Evolutionary conservation across 2,113 vertebrate species (phyloP).

Genomic region (Dicentrarchus labrax): DNA sequence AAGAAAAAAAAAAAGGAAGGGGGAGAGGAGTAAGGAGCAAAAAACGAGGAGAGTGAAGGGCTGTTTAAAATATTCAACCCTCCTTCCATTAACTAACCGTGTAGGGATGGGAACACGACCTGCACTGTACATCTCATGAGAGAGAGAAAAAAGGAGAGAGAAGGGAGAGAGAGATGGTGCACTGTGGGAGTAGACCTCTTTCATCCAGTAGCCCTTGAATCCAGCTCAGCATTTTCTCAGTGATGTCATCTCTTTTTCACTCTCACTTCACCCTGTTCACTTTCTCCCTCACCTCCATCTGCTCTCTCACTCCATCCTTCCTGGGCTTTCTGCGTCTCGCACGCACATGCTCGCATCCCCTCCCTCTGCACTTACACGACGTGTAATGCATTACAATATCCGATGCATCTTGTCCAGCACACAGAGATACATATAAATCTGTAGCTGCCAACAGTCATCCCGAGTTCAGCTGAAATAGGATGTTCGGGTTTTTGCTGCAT

Average conservation of each 20-base stretch:
- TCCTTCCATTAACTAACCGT: constrained; percentile 81
- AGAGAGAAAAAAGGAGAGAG: constrained; percentile 33
- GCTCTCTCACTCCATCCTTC: constrained; percentile 59
- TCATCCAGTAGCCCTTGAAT: constrained; percentile 74
- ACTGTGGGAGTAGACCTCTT: constrained; percentile 68
- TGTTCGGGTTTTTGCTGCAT: constrained; percentile 8
- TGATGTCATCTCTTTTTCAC: constrained; percentile 79
- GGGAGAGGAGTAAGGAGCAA: constrained; percentile 47
- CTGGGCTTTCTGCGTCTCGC: constrained; percentile 53
- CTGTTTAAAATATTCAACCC: constrained; percentile 85
- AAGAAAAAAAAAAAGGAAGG: constrained; percentile 30
- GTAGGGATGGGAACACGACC: constrained; percentile 72
- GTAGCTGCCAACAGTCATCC: constrained; percentile 35
- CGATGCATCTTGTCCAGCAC: constrained; percentile 37
- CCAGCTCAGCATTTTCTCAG: constrained; percentile 80
- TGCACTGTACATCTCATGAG: constrained; percentile 76
- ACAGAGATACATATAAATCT: constrained; percentile 54
- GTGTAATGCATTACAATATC: constrained; percentile 60
- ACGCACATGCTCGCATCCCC: constrained; percentile 54
- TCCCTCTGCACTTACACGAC: constrained; percentile 45
- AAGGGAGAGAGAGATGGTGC: constrained; percentile 42
- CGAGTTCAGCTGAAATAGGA: constrained; percentile 26
- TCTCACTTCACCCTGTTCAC: constrained; percentile 57
- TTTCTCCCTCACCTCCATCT: constrained; percentile 70
- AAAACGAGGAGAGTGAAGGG: constrained; percentile 68